A percentile compares a stretch with the other conserved stretches of the same genome.
phyloP scores from a whole-genome alignment of 2,888 invertebrate species.

The Cheilosia impressa region DNA sequence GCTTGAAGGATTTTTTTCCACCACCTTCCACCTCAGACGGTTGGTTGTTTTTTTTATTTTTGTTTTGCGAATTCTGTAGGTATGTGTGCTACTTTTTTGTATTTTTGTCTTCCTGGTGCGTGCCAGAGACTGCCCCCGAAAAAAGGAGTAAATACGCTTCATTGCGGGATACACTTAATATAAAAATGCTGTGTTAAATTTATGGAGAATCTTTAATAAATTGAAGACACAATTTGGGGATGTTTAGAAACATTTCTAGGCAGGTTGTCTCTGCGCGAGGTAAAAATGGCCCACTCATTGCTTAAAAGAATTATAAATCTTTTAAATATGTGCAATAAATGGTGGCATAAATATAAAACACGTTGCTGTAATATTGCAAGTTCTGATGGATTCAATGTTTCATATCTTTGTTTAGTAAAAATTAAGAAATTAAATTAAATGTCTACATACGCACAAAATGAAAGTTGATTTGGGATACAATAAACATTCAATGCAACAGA shows the following conservation, averaged over 20 bases:
- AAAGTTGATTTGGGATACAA: too few species aligned
- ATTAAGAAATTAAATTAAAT: too few species aligned
- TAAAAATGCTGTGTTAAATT: conserved; percentile 51
- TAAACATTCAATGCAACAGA: too few species aligned
- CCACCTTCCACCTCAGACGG: conserved; percentile 40
- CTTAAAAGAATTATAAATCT: neutral
- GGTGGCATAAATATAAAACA: neutral
- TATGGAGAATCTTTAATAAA: conserved; percentile 62
- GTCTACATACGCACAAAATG: too few species aligned
- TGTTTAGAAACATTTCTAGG: conserved; percentile 52
- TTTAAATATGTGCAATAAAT: neutral
- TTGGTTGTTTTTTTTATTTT: conserved; percentile 1
- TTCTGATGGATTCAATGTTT: too few species aligned
- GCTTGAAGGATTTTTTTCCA: conserved; percentile 56
- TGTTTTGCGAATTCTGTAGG: neutral
- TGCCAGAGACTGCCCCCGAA: neutral
- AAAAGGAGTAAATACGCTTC: conserved; percentile 26
- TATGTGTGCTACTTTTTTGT: conserved; percentile 15
- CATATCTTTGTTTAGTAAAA: too few species aligned
- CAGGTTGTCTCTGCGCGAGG: neutral
- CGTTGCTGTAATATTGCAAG: neutral
- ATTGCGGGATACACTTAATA: conserved; percentile 64
- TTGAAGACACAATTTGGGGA: conserved; percentile 25
- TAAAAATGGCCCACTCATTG: neutral
- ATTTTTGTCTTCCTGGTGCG: conserved; percentile 42